A percentile compares a stretch with the other conserved stretches of the same genome.
phyloP scores from a whole-genome alignment of 2,888 invertebrate genomes.

The Mesopsocus fuscifrons region DNA sequence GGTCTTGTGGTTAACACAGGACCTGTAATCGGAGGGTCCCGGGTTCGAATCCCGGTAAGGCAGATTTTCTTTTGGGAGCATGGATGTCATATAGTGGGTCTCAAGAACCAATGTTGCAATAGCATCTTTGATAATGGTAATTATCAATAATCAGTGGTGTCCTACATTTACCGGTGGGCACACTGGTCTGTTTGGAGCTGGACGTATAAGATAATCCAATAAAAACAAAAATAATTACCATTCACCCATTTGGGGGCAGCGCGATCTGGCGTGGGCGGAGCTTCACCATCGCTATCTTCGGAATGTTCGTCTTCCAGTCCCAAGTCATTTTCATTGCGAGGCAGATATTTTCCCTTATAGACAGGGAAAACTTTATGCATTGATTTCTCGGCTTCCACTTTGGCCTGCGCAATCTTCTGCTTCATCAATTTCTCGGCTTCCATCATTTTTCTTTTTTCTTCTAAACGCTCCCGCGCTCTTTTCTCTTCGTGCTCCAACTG shows the following conservation, averaged over 20 bases:
- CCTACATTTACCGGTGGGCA: too few species aligned
- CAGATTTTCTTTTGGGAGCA: too few species aligned
- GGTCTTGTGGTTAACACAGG: too few species aligned
- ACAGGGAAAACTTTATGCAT: background rate
- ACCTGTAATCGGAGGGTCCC: too few species aligned
- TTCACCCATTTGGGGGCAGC: background rate
- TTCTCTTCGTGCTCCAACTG: background rate
- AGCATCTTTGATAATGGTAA: too few species aligned
- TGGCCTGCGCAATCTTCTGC: background rate
- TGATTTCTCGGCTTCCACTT: background rate
- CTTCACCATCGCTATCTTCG: conserved; percentile 3
- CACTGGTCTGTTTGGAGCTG: too few species aligned
- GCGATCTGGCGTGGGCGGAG: background rate
- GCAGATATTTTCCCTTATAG: background rate
- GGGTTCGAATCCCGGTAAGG: too few species aligned
- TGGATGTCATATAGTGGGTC: too few species aligned
- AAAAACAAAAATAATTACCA: background rate
- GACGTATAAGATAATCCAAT: too few species aligned
- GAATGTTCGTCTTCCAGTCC: conserved; percentile 8
- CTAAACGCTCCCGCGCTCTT: background rate
- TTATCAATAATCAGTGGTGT: too few species aligned
- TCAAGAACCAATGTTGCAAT: too few species aligned
- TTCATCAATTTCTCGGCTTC: background rate
- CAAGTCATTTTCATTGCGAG: conserved; percentile 3
- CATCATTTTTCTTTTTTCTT: background rate